phyloP scores from a whole-genome alignment of 2,113 vertebrate species.

The Toxotes jaculatrix region DNA sequence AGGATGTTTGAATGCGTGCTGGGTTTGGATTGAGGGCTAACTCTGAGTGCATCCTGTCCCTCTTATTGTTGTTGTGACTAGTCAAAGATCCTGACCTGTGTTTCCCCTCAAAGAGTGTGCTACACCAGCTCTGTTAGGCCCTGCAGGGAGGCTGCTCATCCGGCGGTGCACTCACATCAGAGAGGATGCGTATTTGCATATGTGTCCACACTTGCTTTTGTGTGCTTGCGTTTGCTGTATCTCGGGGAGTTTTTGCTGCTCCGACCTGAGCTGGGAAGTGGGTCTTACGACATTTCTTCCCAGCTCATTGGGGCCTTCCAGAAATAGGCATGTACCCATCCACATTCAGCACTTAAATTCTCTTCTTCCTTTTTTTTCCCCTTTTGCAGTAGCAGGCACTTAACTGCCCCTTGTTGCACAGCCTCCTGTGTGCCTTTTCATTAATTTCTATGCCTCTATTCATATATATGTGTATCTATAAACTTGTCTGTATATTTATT shows the following conservation, averaged over 20 bases:
- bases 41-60: constrained; percentile 12
- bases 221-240: constrained; percentile 49
- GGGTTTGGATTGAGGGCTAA: constrained; percentile 7
- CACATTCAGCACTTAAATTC: constrained; percentile 39
- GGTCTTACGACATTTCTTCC: constrained; percentile 62
- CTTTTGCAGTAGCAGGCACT: constrained; percentile 23
- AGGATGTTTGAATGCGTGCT: constrained; percentile 31
- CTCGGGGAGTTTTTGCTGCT: constrained; percentile 57
- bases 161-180: constrained; percentile 48
- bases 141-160: constrained; percentile 35
- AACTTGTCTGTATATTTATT: neutral
- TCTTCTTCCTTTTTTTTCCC: constrained; percentile 28
- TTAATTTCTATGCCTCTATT: constrained; percentile 6
- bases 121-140: constrained; percentile 53
- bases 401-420: constrained; percentile 16
- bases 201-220: constrained; percentile 6
- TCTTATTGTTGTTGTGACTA: constrained; percentile 38
- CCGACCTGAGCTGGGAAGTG: constrained; percentile 63
- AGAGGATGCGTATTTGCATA: constrained; percentile 33
- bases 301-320: constrained; percentile 63
- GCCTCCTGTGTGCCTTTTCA: constrained; percentile 5
- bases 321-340: constrained; percentile 67
- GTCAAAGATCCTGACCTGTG: constrained; percentile 52
- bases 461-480: neutral
- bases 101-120: constrained; percentile 25